Conservation (phyloP, 2,113 vertebrate species). For the Aegotheles bennettii region DNA sequence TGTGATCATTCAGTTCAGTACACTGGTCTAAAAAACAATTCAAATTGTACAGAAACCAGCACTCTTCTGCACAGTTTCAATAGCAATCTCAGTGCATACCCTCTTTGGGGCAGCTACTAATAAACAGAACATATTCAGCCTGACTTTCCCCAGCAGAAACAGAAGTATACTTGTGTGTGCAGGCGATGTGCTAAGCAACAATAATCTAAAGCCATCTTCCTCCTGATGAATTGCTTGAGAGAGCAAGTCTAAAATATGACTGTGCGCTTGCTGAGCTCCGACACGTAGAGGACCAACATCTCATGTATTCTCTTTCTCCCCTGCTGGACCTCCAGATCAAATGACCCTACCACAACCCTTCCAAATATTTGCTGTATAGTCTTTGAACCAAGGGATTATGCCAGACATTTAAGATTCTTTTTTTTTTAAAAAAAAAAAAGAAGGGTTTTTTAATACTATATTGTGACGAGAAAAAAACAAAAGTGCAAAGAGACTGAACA, state of each 20-base stretch:
- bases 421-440: not conserved
- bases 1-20: not conserved
- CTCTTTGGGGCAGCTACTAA: not conserved
- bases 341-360: rapidly evolving
- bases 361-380: not conserved
- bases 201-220: not conserved
- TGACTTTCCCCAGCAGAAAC: not conserved
- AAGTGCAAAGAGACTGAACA: not conserved
- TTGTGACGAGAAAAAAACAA: rapidly evolving
- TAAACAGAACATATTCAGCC: not conserved
- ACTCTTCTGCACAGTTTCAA: not conserved
- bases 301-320: too few species aligned
- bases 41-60: not conserved
- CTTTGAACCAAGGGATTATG: not conserved
- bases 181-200: not conserved
- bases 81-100: not conserved
- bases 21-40: not conserved
- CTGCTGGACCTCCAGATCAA: not conserved
- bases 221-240: not conserved
- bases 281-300: rapidly evolving
- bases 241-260: not conserved
- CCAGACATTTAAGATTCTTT: not conserved
- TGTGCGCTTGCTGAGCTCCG: rapidly evolving
- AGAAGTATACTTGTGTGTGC: rapidly evolving
- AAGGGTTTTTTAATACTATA: rapidly evolving